Evolutionary conservation across 2,888 invertebrate genomes (phyloP).

Genomic region (Volucella bombylans): DNA sequence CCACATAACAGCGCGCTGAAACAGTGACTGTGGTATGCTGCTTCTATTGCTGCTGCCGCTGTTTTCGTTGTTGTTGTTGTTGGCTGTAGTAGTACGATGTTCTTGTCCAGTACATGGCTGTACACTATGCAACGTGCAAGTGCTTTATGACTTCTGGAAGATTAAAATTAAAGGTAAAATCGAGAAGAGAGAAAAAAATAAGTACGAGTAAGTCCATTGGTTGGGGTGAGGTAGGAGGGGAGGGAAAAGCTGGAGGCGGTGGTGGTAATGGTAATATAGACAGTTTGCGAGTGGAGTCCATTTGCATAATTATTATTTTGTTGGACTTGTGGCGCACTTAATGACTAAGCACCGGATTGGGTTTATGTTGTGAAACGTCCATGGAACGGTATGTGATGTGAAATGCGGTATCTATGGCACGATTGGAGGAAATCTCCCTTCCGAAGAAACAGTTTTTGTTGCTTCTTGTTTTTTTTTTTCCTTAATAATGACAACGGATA

Average conservation of each 20-base stretch:
- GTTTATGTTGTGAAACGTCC: constrained; percentile 73
- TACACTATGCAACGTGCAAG: constrained; percentile 50
- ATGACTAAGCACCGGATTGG: constrained; percentile 72
- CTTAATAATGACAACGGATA: constrained; percentile 63
- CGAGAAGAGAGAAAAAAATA: constrained; percentile 6
- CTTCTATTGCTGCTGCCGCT: neutral
- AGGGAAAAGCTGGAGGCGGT: too few relatives aligned
- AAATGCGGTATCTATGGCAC: constrained; percentile 38
- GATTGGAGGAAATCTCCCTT: constrained; percentile 49
- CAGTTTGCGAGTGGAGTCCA: constrained; percentile 31
- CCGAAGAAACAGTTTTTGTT: constrained; percentile 67
- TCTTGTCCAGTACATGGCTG: constrained; percentile 1
- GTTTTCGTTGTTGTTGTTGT: constrained; percentile 2
- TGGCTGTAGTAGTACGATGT: constrained; percentile 28
- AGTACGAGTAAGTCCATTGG: constrained; percentile 38
- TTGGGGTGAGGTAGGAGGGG: neutral
- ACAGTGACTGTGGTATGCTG: constrained; percentile 59
- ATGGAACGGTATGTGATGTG: constrained; percentile 63
- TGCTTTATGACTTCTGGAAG: constrained; percentile 70
- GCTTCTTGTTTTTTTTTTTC: neutral
- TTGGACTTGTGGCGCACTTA: constrained; percentile 73
- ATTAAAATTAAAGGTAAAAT: constrained; percentile 64
- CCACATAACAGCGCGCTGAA: constrained; percentile 62
- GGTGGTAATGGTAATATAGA: too few relatives aligned
- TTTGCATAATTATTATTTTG: constrained; percentile 74